These are phyloP conservation scores for Leptonema lineaticorne DNA, from an alignment of 1,140 invertebrate species.

Conservation along the genomic window DNA sequence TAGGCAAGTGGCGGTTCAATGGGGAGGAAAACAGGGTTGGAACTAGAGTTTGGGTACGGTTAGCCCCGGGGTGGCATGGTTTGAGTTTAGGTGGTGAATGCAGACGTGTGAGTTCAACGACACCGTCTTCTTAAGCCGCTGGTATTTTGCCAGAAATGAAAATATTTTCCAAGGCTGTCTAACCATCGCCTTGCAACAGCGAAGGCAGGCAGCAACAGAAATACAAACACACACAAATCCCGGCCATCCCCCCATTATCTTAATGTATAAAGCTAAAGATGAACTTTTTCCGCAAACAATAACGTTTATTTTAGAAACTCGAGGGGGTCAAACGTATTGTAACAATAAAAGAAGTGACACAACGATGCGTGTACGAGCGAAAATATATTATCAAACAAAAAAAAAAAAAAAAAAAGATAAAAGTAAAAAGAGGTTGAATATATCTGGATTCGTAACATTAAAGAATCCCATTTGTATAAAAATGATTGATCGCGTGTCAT, in stretches of 20 bases:
- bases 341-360: slow-evolving; percentile 2
- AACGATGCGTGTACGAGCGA: no score
- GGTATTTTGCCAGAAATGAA: slow-evolving; percentile 40
- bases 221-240: neutral
- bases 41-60: neutral
- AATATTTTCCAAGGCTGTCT: slow-evolving; percentile 32
- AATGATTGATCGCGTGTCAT: no score
- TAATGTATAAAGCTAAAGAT: slow-evolving; percentile 8
- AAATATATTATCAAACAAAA: no score
- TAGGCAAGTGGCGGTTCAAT: neutral
- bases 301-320: slow-evolving; percentile 14
- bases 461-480: no score
- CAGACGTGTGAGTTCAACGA: slow-evolving; percentile 34
- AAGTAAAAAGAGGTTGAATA: no score
- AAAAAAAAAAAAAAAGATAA: no score
- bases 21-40: slow-evolving; percentile 1
- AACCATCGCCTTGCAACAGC: no score
- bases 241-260: slow-evolving; percentile 19
- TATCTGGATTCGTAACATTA: no score
- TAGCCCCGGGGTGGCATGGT: no score
- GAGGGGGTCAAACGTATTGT: slow-evolving; percentile 8
- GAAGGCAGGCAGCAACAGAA: no score
- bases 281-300: slow-evolving; percentile 25
- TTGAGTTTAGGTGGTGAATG: neutral
- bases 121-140: slow-evolving; percentile 38